Percentiles rank a stretch among this genome's conserved stretches.
These are phyloP conservation scores for Zelleria hepariella DNA, from an alignment of 2,888 invertebrate species.

Conservation along the genomic window DNA sequence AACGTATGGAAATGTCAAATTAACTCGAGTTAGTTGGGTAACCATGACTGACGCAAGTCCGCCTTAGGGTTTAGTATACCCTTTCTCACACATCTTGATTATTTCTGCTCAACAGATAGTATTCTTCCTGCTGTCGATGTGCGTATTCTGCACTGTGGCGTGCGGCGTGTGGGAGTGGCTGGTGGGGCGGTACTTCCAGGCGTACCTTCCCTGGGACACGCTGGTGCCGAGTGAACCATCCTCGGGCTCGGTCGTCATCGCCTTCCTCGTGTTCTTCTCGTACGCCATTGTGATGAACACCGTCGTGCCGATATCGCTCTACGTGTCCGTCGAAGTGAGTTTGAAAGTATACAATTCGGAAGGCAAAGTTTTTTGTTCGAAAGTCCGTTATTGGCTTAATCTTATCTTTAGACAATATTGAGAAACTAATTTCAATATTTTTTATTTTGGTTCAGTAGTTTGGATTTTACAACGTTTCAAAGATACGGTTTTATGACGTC, in stretches of 20 bases:
- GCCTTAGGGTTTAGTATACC: no score
- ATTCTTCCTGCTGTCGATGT: conserved; percentile 96
- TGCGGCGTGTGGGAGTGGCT: conserved; percentile 98
- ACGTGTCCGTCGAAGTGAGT: conserved; percentile 92
- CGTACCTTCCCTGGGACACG: conserved; percentile 94
- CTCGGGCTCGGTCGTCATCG: conserved; percentile 91
- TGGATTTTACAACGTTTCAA: no score
- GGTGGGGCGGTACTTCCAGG: conserved; percentile 88
- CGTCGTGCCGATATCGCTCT: conserved; percentile 99
- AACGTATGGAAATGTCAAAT: no score
- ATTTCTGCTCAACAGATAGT: conserved; percentile 84
- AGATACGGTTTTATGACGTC: no score
- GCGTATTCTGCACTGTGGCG: conserved; percentile 97
- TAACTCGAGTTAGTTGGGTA: no score
- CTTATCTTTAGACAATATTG: no score
- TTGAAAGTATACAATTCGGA: neutral
- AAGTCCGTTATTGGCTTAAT: no score
- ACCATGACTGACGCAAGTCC: no score
- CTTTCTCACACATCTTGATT: neutral
- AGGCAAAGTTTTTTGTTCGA: no score
- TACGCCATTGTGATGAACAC: conserved; percentile 99
- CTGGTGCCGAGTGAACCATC: conserved; percentile 88
- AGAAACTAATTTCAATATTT: no score
- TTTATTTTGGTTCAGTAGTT: no score
- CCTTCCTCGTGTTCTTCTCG: conserved; percentile 97